Evolutionary conservation across 1,140 invertebrate species (phyloP), one percentile per base, ranked within the genome.

Genomic region (Pseudomyrmex flavicornis): DNA sequence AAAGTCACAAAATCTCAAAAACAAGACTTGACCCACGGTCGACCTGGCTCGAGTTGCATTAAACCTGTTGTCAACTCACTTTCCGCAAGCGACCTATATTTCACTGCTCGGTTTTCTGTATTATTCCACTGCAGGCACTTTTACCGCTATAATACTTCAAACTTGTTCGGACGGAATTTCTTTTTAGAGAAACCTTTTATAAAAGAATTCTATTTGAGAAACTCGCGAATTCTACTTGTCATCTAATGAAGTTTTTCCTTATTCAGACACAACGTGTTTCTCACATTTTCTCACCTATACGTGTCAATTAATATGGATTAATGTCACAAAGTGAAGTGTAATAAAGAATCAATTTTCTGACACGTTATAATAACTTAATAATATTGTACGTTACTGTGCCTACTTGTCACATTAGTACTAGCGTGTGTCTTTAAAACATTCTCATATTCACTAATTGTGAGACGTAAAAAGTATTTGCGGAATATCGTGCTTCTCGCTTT

Each of bases 11-110:
- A 56, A 17, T 12, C 17, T 58, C 13, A 69, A 80, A 80, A 61
- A 22, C 8, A 13, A 0, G 8, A 10, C 15, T 70, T 80, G 44
- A 80, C 54, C 66, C 66, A 48, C 15, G 13, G 17, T 1, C 52
- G 9, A 58, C 7, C 20, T 13, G 54, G 4, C 8, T 80, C 59
- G 35, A 35, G 7, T 58, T n/a, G 46, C 52, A 69, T 66, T 62
- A 63, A 88, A 82, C 75, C 59, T 62, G 66, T 74, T 62, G 85
- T 84, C 89, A 88, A 91, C 90, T 92, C 90, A 88, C 91, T 92
- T 92, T 92, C 90, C 83, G 87, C 76, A 68, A 83, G 54, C 90
- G 90, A 92, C 90, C 91, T 46, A 70, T 87, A 91, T 91, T 76
- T 58, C 63, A 65, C 84, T 59, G 65, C 61, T 68, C 62, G 50